Evolutionary conservation across 1,140 invertebrate species (phyloP), one percentile per base, ranked within the genome.

Genomic region (Brachionus asplanchnoidis): DNA sequence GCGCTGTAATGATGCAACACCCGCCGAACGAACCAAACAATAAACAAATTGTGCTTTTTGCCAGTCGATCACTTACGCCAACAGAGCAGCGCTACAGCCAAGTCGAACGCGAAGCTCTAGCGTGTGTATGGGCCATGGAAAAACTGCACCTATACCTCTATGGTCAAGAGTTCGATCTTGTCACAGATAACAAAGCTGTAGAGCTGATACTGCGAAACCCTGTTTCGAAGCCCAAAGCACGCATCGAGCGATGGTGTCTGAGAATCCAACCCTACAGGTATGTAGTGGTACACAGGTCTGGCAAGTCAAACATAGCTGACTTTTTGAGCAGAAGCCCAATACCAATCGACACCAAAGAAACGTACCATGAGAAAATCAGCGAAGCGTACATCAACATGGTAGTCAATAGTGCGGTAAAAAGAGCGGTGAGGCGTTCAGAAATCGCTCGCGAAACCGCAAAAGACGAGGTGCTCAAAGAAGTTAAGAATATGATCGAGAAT

Each of bases 261-360:
- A 68, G 26, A 68, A 17, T 68, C 14, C 8, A 32, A 17, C 11
- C 23, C 0, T 32, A 26, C 85, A 87, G 4, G 86, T 86, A 66
- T 90, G 89, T 0, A 23, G 91, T 7, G 89, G 90, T 20, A 90
- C 89, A 3, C 89, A 92, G 1, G 32, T 92, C 12, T 85, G 87
- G 23, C 90, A 91, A 78, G 78, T 83, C 17, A 2, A 14, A 70
- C 26, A 56, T 56, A 56, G 53, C 53, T 23, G 53, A 23, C 53
- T 56, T 56, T 56, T 56, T 56, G 53, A 56, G 53, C 53, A 56
- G 17, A 56, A 56, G 53, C 53, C 53, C 17, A 23, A 56, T 56
- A 56, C 53, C 53, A 56, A 56, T 56, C 7, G 17, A 56, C 17
- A 56, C 26, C n/a, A 36, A 78, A 79, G 1, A 26, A 70, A 26